A percentile compares a stretch with the other conserved stretches of the same genome.
These are phyloP conservation scores for Caenorhabditis afra DNA, from an alignment of 2,888 invertebrate genomes.

Conservation along the genomic window DNA sequence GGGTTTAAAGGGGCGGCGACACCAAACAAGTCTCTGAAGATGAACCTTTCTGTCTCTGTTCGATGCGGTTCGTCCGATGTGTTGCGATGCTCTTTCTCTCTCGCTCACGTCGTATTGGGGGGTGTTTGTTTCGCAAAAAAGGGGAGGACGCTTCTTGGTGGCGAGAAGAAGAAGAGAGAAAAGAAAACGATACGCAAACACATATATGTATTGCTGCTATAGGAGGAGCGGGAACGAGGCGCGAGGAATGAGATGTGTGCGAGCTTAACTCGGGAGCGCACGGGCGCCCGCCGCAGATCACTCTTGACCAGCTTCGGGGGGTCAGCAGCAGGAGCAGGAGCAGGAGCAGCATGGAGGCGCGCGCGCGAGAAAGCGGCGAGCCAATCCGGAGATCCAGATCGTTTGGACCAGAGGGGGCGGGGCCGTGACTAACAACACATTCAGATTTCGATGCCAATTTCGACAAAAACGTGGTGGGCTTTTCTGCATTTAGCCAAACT, in stretches of 20 bases:
- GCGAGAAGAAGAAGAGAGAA: conserved; percentile 2
- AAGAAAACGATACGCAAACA: conserved; percentile 62
- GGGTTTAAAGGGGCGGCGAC: conserved; percentile 32
- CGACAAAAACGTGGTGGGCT: too few relatives aligned
- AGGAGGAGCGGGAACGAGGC: conserved; percentile 7
- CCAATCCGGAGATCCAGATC: background rate
- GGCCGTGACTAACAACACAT: too few relatives aligned
- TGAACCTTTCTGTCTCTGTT: conserved; percentile 46
- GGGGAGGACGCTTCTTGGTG: conserved; percentile 30
- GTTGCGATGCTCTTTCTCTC: conserved; percentile 8
- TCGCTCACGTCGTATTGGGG: conserved; percentile 35
- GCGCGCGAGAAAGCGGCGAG: background rate
- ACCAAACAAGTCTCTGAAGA: conserved; percentile 27
- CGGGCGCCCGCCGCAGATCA: conserved; percentile 16
- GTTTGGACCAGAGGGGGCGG: background rate
- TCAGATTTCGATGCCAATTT: too few relatives aligned
- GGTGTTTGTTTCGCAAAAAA: conserved; percentile 52
- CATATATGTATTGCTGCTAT: conserved; percentile 22
- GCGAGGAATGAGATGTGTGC: conserved; percentile 24
- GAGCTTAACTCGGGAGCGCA: conserved; percentile 50
- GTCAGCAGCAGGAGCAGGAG: conserved; percentile 8
- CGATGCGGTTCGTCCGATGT: conserved; percentile 12
- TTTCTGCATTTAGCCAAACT: too few relatives aligned
- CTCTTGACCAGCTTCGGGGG: conserved; percentile 13
- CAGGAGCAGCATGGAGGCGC: background rate